phyloP scores from a whole-genome alignment of 35 echinoderm and acorn worm species.

The Nesometra sesokonis region DNA sequence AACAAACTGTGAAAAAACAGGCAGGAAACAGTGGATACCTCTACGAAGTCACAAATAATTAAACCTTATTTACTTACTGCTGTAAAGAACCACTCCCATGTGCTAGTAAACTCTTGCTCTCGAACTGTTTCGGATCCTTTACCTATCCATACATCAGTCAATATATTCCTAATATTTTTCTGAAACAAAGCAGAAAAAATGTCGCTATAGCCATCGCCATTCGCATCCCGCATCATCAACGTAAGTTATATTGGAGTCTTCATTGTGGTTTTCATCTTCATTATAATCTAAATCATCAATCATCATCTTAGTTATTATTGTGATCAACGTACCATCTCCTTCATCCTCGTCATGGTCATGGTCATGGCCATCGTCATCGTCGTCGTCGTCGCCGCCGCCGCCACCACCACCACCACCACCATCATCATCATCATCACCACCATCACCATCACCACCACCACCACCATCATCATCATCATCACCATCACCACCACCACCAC shows the following conservation, averaged over 20 bases:
- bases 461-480: neutral
- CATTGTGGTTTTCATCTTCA: constrained; percentile 2
- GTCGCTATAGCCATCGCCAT: no score
- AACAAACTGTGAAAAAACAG: no score
- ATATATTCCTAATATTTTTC: neutral
- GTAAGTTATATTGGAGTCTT: neutral
- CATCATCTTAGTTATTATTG: no score
- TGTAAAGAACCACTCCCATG: neutral
- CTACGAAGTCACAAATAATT: no score
- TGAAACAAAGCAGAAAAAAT: neutral
- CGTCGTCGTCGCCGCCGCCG: constrained; percentile 3
- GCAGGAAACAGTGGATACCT: no score
- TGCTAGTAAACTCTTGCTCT: neutral
- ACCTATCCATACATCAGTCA: neutral
- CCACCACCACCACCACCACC: neutral
- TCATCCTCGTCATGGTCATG: constrained; percentile 19
- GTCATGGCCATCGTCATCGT: constrained; percentile 11
- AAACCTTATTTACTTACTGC: neutral
- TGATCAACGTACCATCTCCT: no score
- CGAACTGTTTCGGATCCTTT: neutral
- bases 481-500: constrained; percentile 4
- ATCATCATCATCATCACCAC: constrained; percentile 16
- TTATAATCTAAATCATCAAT: neutral
- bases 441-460: constrained; percentile 5
- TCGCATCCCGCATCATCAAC: constrained; percentile 5